Evolutionary conservation across 2,797 vertebrate species (phyloP).

Genomic region (Trematomus bernacchii): DNA sequence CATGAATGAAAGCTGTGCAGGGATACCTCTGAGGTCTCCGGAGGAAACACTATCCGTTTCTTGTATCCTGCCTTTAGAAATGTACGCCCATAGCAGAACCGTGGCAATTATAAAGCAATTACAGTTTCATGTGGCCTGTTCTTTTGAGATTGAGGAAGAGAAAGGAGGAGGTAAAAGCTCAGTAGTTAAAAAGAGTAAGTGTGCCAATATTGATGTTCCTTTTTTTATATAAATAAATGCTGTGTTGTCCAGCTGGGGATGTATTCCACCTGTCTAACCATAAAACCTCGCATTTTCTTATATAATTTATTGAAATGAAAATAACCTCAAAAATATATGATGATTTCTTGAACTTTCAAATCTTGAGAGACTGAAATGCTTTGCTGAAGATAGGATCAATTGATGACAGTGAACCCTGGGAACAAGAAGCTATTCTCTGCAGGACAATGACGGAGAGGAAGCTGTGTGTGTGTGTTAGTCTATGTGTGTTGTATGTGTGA

Average conservation of each 20-base stretch:
- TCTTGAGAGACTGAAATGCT: constrained; percentile 8
- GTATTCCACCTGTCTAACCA: constrained; percentile 32
- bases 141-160: constrained; percentile 54
- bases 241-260: constrained; percentile 29
- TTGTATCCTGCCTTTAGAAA: constrained; percentile 71
- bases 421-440: constrained; percentile 62
- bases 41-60: constrained; percentile 76
- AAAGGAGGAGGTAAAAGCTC: constrained; percentile 49
- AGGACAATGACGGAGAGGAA: constrained; percentile 64
- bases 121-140: constrained; percentile 75
- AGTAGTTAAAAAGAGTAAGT: constrained; percentile 43
- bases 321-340: constrained; percentile 22
- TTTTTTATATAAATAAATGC: constrained; percentile 20
- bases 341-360: constrained; percentile 25
- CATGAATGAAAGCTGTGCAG: constrained; percentile 57
- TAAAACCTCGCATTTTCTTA: constrained; percentile 30
- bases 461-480: constrained; percentile 39
- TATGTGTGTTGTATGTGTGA: constrained; percentile 38
- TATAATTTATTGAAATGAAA: constrained; percentile 31
- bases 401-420: constrained; percentile 56
- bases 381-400: constrained; percentile 19
- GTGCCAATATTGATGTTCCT: constrained; percentile 49
- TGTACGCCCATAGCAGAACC: constrained; percentile 62
- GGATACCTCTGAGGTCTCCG: constrained; percentile 63
- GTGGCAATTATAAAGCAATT: constrained; percentile 81